Percentiles rank a stretch among this genome's conserved stretches.
Conservation (phyloP, 2,797 vertebrate species). For the Intellagama lesueurii region DNA sequence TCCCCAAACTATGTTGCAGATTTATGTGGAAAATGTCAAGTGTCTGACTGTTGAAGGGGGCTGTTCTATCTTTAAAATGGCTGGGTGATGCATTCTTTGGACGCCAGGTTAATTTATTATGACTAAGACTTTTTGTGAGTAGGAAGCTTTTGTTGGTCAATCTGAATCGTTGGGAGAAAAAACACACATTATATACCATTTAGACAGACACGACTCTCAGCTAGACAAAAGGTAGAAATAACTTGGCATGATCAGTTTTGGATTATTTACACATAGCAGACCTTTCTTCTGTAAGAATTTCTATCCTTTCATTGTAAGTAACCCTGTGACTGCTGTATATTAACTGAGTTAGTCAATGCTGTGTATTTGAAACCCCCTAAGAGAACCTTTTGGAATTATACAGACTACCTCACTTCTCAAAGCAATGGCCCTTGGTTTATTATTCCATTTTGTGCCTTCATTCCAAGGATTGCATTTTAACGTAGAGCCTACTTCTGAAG, state of each 20-base stretch:
- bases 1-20: too few relatives aligned
- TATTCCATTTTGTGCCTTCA: conserved; percentile 12
- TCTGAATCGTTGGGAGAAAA: not conserved
- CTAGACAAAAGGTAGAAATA: not conserved
- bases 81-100: not conserved
- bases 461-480: not conserved
- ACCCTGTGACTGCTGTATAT: not conserved
- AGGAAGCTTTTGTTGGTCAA: not conserved
- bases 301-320: not conserved
- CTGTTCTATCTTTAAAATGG: not conserved
- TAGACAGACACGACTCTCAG: not conserved
- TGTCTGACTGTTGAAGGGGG: not conserved
- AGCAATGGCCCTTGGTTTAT: conserved; percentile 24
- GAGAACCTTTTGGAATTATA: not conserved
- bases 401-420: conserved; percentile 7
- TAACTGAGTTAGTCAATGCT: not conserved
- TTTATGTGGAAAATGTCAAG: not conserved
- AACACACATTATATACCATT: too few relatives aligned
- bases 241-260: not conserved
- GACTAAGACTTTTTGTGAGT: not conserved
- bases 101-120: not conserved
- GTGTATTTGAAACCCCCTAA: not conserved
- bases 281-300: not conserved
- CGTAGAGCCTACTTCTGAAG: conserved; percentile 36
- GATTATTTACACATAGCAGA: not conserved